Base-by-base conservation (phyloP, 1,140 invertebrate species). In the Nylanderia fulva region DNA sequence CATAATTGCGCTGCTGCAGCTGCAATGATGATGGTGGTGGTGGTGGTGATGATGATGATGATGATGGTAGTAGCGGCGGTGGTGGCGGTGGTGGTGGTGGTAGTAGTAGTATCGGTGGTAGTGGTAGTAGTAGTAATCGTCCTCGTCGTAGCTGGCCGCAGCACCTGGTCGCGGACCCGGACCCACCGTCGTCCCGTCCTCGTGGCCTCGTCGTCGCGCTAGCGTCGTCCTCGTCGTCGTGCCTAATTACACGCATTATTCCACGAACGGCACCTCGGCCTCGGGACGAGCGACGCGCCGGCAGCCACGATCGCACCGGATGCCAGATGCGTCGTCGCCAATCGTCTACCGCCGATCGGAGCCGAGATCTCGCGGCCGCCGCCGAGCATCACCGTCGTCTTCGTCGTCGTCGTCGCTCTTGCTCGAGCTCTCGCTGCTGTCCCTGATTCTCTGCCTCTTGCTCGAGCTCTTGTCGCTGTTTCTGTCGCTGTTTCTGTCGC, bases 1-100 rank as follows among this genome's bases (percentile, higher is more conserved):
- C 95, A 96, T 90, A 87, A 89, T 95, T 94, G 93, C 95, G 94
- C 93, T 95, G 95, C 92, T 94, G 92, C 89, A 91, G 92, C 91
- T 91, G 91, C 85, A 85, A 85, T 83, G 88, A 86, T 84, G 85
- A 79, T 90, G 79, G 82, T 91, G 48, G 9, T 60, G 39, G 13
- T 13, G 24, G 2, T 71, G 24, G 1, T 5, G 15, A n/a, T n/a
- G 36, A 36, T 39, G 29, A 79, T 91, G 27, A 9, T 1, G 39
- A 1, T 36, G 18, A 63, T 15, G 42, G 42, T 15, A 0, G 45
- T 48, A 0, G 45, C 18, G 5, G 45, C 18, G 5, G 15, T 48
- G 15, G 4, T 18, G 29, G 29, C 15, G 42, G 42, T 15, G 13
- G 45, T 48, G 4, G 45, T 48, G 6, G 45, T 48, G 6, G 15